Base-by-base conservation (phyloP, 2,797 vertebrate species). In the Clarias laeviceps region DNA sequence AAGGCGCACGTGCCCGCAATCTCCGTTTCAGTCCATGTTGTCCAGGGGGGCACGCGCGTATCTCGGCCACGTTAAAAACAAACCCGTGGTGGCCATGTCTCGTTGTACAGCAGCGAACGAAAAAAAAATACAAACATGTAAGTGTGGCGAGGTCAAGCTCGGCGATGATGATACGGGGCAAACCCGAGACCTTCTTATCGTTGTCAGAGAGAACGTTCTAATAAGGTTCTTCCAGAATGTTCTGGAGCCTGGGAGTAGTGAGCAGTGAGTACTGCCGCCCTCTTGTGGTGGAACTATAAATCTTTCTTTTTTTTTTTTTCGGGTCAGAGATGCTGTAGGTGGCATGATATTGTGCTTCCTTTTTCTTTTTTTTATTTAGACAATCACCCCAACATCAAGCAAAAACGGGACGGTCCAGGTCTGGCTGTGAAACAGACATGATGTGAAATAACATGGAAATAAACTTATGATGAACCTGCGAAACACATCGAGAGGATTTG, bases 61-160 rank as follows among this genome's bases (percentile, higher is more conserved):
- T 81, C 57, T 45, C 37, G 45, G 85, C 79, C 84, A 84, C 78
- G 18, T 76, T 68, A 86, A 84, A 64, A 82, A 80, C 37, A 69
- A 86, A 77, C 66, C 85, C 66, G 65, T 54, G 18, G 80, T 80
- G 83, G 87, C 85, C 45, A 12, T 73, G 77, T 82, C 73, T 72
- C 45, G 17, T 84, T 82, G 85, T 84, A 83, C 54, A 57, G 80
- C 82, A 84, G 85, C 82, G 17, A 87, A 84, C 73, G 11, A 2
- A 12, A 14, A 37, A 34, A 76, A 85, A 87, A 77, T 84, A 68
- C 80, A 85, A 89, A 86, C 11, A 64, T 54, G 66, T 87, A 76
- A 50, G 27, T 78, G 84, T 70, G 83, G 85, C 85, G 86, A 90
- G 90, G 88, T 88, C 87, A 90, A 89, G 86, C 87, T 84, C 74